Conservation (phyloP, 1,140 invertebrate species). For the Ceratina australensis region DNA sequence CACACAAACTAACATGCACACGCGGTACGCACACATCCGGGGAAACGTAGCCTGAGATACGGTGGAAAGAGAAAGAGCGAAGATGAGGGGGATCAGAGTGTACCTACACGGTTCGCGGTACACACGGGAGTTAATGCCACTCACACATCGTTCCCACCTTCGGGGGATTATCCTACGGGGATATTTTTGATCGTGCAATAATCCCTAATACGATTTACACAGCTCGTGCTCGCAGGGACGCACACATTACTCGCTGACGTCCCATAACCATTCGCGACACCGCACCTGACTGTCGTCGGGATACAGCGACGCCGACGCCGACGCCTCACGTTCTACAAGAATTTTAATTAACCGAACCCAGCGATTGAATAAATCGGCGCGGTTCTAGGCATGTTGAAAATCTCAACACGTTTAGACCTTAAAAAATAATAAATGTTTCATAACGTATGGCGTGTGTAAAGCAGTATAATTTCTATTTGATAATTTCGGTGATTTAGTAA, state of each 20-base stretch:
- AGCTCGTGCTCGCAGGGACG: conserved; percentile 69
- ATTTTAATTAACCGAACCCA: conserved; percentile 28
- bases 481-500: no score
- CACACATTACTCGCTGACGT: conserved; percentile 52
- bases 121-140: conserved; percentile 72
- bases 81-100: conserved; percentile 45
- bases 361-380: neutral
- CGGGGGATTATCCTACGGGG: conserved; percentile 75
- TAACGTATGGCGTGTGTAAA: no score
- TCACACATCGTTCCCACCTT: conserved; percentile 68
- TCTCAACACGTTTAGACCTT: no score
- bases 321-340: neutral
- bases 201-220: conserved; percentile 79
- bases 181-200: conserved; percentile 80
- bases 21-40: neutral
- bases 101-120: conserved; percentile 56
- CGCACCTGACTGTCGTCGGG: conserved; percentile 51
- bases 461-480: no score
- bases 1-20: neutral
- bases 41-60: conserved; percentile 20
- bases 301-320: neutral
- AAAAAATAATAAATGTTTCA: no score
- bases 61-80: conserved; percentile 45
- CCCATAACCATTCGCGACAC: conserved; percentile 54
- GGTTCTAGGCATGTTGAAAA: neutral